Evolutionary conservation across 1,140 invertebrate species (phyloP), one percentile per base, ranked within the genome.

Genomic region (Diorhabda sublineata): DNA sequence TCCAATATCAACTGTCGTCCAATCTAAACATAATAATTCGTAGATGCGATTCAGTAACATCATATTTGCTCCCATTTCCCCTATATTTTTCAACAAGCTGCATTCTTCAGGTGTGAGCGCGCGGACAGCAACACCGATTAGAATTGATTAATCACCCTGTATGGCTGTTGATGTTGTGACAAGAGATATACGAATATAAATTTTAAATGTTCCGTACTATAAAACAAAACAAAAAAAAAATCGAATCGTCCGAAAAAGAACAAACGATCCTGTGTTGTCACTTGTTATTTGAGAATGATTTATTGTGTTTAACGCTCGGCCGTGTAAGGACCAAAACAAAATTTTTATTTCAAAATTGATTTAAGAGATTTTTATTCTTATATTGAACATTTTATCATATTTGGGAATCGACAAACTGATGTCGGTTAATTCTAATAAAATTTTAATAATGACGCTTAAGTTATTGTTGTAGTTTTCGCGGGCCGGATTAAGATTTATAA

Each of bases 131-230:
- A 60, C 8, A n/a, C 47, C 6, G 58, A 60, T 60, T 60, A 60
- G 42, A 42, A 60, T 60, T 60, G 58, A 60, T 60, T 60, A 60
- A 60, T 60, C 58, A 42, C 58, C 58, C 58, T 60, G 58, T 60
- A 60, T 11, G 58, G 58, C 42, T 60, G 58, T 11, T 60, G 58
- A 42, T 60, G 58, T 60, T 60, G 58, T 60, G 58, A 60, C 58
- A 60, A 60, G 58, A 60, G 58, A 60, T n/a, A 60, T 52, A 52
- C 47, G 47, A 8, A 52, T n/a, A 52, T 52, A 52, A 52, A 52
- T 52, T 52, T 52, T 8, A 52, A 52, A 52, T 52, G 47, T 52
- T 8, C 47, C 47, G 26, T 26, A 26, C 26, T 52, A 52, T 52
- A n/a, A n/a, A 8, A 52, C 47, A 52, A 52, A 52, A 52, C 47